These are phyloP conservation scores for Amphipyra tragopoginis DNA, from an alignment of 2,888 invertebrate species.

Conservation along the genomic window DNA sequence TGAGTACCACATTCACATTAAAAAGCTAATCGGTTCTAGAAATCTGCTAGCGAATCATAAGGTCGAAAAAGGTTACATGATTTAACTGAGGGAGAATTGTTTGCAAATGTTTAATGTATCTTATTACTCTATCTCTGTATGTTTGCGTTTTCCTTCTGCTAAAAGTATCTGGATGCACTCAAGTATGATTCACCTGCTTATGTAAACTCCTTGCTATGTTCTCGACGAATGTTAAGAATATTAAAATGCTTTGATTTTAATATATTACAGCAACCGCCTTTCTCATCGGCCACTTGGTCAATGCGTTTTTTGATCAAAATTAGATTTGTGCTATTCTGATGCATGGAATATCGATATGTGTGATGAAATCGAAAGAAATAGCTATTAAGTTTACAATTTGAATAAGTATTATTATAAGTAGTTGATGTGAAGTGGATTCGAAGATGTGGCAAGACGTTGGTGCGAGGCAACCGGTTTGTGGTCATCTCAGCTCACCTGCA, in stretches of 20 bases:
- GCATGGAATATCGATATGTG: conserved; percentile 13
- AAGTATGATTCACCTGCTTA: conserved; percentile 38
- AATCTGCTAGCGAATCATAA: too few species aligned
- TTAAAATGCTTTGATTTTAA: conserved; percentile 10
- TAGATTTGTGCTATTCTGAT: conserved; percentile 11
- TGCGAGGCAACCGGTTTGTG: conserved; percentile 81
- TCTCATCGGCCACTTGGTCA: conserved; percentile 14
- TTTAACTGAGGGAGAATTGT: conserved; percentile 7
- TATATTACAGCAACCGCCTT: conserved; percentile 15
- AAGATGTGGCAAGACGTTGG: conserved; percentile 66
- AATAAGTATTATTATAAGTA: conserved; percentile 50
- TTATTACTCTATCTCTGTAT: conserved; percentile 8
- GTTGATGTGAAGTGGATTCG: conserved; percentile 55
- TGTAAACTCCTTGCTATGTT: conserved; percentile 17
- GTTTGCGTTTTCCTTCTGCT: conserved; percentile 24
- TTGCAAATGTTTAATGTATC: conserved; percentile 9
- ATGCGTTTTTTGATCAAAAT: conserved; percentile 21
- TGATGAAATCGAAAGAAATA: conserved; percentile 53
- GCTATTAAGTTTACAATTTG: conserved; percentile 49
- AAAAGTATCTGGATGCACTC: conserved; percentile 27
- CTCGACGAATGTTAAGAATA: conserved; percentile 3
- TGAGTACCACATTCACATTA: too few species aligned
- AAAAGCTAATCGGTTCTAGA: too few species aligned
- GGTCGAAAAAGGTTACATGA: not conserved
- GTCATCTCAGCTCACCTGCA: conserved; percentile 76